phyloP scores from a whole-genome alignment of 2,888 invertebrate genomes.

The Odontocerum albicorne region DNA sequence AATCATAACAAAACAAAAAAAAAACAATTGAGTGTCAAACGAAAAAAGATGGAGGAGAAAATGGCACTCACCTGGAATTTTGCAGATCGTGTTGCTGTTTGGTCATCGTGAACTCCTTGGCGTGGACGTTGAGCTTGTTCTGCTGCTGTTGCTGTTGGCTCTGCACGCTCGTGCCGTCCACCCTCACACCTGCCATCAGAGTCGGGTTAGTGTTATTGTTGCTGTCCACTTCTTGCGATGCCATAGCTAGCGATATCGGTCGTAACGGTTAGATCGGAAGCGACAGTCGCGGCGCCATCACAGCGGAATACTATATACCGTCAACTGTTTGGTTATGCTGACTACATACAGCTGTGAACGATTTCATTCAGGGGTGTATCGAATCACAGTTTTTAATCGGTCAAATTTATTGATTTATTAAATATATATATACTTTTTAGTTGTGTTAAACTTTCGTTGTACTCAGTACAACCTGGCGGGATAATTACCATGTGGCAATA shows the following conservation, averaged over 20 bases:
- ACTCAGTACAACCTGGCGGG: too few relatives aligned
- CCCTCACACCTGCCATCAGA: conserved; percentile 58
- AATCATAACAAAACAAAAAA: too few relatives aligned
- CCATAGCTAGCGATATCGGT: too few relatives aligned
- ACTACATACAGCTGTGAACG: conserved; percentile 7
- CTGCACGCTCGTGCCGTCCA: conserved; percentile 54
- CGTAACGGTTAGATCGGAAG: too few relatives aligned
- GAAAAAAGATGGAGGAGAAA: too few relatives aligned
- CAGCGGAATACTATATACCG: conserved; percentile 11
- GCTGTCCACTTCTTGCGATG: conserved; percentile 21
- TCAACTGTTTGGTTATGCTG: conserved; percentile 12
- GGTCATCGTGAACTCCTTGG: conserved; percentile 87
- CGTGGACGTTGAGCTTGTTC: conserved; percentile 82
- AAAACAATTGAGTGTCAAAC: too few relatives aligned
- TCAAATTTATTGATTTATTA: too few relatives aligned
- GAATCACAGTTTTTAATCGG: too few relatives aligned
- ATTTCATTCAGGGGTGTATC: conserved; percentile 4
- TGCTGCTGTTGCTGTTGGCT: conserved; percentile 44
- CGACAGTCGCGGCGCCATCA: conserved; percentile 18
- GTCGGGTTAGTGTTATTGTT: not conserved
- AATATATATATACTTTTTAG: too few relatives aligned
- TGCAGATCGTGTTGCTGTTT: conserved; percentile 50
- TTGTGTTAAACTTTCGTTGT: too few relatives aligned
- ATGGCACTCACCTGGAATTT: conserved; percentile 25
- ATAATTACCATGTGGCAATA: too few relatives aligned